These are phyloP conservation scores for Volucella bombylans DNA, from an alignment of 2,888 invertebrate genomes.

Conservation along the genomic window DNA sequence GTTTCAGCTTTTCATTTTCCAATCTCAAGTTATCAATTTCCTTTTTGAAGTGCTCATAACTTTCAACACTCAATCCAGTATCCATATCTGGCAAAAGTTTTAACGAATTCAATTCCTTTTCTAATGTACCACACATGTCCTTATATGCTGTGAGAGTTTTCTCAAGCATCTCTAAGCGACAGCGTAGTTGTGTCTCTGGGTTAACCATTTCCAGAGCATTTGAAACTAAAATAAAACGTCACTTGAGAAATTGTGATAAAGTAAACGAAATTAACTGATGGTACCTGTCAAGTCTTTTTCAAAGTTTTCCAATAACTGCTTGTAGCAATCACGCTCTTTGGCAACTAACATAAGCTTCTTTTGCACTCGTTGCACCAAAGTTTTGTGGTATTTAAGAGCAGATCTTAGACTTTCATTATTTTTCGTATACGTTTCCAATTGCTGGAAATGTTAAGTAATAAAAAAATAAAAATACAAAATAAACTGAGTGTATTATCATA, in stretches of 20 bases:
- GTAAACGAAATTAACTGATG: slow-evolving; percentile 24
- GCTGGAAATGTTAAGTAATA: slow-evolving; percentile 80
- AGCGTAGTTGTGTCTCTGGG: slow-evolving; percentile 83
- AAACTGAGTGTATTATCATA: not conserved
- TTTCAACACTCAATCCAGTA: slow-evolving; percentile 80
- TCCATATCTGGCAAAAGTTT: slow-evolving; percentile 77
- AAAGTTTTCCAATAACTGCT: slow-evolving; percentile 90
- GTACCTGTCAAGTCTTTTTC: slow-evolving; percentile 89
- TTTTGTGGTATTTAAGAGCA: slow-evolving; percentile 87
- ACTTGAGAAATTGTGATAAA: not conserved
- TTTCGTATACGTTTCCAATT: slow-evolving; percentile 85
- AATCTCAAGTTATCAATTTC: slow-evolving; percentile 84
- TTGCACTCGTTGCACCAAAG: slow-evolving; percentile 87
- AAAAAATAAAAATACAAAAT: not conserved
- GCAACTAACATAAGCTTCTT: slow-evolving; percentile 87
- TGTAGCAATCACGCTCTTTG: slow-evolving; percentile 91
- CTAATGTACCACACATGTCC: slow-evolving; percentile 87
- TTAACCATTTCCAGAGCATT: slow-evolving; percentile 77
- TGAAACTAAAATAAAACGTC: slow-evolving; percentile 69
- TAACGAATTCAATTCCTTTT: slow-evolving; percentile 84
- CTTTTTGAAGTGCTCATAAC: slow-evolving; percentile 85
- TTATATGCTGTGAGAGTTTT: slow-evolving; percentile 88
- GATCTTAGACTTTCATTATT: slow-evolving; percentile 85
- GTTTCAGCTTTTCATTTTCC: slow-evolving; percentile 83
- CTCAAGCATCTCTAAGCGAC: slow-evolving; percentile 89